A percentile compares a stretch with the other conserved stretches of the same genome.
These are phyloP conservation scores for Intellagama lesueurii DNA, from an alignment of 2,797 vertebrate species.

Conservation along the genomic window DNA sequence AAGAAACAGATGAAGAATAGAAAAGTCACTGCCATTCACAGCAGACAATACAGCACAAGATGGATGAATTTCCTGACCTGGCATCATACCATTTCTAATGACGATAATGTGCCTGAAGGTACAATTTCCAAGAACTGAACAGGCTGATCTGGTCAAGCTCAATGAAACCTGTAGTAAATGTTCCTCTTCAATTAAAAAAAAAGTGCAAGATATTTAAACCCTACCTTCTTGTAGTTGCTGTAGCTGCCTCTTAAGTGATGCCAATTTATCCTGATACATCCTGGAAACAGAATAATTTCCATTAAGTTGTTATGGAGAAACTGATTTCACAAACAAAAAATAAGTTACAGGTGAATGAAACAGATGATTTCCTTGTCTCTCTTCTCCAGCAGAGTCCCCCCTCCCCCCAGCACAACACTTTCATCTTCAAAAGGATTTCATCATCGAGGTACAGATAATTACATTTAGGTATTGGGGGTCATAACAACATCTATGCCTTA, in stretches of 20 bases:
- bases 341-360: background rate
- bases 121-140: background rate
- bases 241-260: conserved; percentile 94
- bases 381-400: too few species aligned
- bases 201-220: background rate
- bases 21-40: too few species aligned
- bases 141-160: background rate
- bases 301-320: background rate
- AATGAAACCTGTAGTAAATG: background rate
- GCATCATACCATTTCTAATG: background rate
- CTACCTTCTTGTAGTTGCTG: conserved; percentile 95
- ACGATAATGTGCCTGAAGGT: background rate
- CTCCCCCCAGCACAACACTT: background rate
- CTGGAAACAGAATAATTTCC: conserved; percentile 72
- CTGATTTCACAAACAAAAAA: background rate
- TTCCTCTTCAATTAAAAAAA: background rate
- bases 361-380: too few species aligned
- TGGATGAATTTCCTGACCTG: too few species aligned
- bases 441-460: background rate
- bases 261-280: conserved; percentile 98
- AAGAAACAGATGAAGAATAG: too few species aligned
- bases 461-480: background rate
- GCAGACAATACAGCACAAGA: too few species aligned
- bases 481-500: background rate
- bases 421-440: background rate